Evolutionary conservation across 37 sponge, comb jelly and placozoan species (phyloP), one percentile per base, ranked within the genome.

Genomic region (Ephydatia muelleri): DNA sequence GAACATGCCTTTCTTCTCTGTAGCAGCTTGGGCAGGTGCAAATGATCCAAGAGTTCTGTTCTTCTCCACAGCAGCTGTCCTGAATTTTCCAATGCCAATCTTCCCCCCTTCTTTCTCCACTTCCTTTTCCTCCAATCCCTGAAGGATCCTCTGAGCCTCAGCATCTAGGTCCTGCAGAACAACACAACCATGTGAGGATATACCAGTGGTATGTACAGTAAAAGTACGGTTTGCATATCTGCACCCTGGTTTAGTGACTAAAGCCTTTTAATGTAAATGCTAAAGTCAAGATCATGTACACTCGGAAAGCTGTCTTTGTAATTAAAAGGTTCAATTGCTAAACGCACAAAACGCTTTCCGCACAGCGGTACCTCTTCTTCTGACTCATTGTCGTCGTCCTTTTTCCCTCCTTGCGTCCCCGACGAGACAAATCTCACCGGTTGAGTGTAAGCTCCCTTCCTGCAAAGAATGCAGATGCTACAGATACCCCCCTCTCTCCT

Each of bases 371-470:
- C 47, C 47, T 79, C 86, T 38, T 69, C 83, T 8, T 78, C 89
- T 48, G 67, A 72, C 37, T 76, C 75, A 27, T 89, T 88, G 22
- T 84, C 84, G 14, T 73, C 82, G 12, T 82, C 83, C 14, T 83
- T 38, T 6, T 67, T 2, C n/a, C 79, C 72, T 48, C 65, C 77
- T n/a, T 77, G 71, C 16, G 23, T 31, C 22, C 29, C 75, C 40
- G 88, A 80, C 48, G 75, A 64, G 21, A 94, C 92, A 85, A 94
- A 94, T 38, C 80, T 77, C 64, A 94, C 85, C 11, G 92, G 92
- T 25, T 65, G 68, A 6, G 75, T 81, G 49, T 88, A 94, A 49
- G 87, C 91, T 12, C 73, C 48, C 29, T 67, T 65, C 67, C 64
- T 65, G 66, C 37, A 65, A 47, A 43, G 8, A 27, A 77, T 3